Conservation (phyloP, 1,140 invertebrate genomes). For the Trichomalopsis sarcophagae region DNA sequence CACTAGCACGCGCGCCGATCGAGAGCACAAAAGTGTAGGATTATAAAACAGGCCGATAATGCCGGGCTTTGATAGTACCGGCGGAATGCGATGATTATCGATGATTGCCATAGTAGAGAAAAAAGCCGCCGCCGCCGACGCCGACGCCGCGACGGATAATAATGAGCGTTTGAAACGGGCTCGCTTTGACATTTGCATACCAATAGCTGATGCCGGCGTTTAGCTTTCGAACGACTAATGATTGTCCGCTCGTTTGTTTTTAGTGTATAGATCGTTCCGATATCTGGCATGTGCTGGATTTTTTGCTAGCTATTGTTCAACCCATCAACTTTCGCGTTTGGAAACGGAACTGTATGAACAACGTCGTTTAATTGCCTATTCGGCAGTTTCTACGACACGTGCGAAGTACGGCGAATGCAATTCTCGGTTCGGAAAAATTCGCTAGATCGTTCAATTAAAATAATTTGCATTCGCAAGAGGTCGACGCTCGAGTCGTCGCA, state of each 20-base stretch:
- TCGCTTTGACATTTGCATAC: neutral
- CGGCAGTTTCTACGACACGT: too few relatives aligned
- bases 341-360: too few relatives aligned
- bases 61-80: slow-evolving; percentile 46
- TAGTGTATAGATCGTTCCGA: too few relatives aligned
- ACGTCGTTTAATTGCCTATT: too few relatives aligned
- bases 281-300: too few relatives aligned
- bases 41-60: slow-evolving; percentile 16
- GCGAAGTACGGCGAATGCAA: neutral
- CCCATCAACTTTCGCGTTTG: too few relatives aligned
- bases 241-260: too few relatives aligned
- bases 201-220: too few relatives aligned
- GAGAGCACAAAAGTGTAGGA: neutral
- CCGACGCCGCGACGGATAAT: neutral
- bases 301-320: too few relatives aligned
- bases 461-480: neutral
- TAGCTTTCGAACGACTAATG: too few relatives aligned
- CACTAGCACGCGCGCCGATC: neutral
- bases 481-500: neutral
- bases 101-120: slow-evolving; percentile 42
- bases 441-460: neutral
- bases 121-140: neutral
- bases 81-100: slow-evolving; percentile 40
- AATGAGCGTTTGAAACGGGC: neutral
- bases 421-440: neutral